Conservation (phyloP, 2,113 vertebrate genomes). For the Toxotes jaculatrix region DNA sequence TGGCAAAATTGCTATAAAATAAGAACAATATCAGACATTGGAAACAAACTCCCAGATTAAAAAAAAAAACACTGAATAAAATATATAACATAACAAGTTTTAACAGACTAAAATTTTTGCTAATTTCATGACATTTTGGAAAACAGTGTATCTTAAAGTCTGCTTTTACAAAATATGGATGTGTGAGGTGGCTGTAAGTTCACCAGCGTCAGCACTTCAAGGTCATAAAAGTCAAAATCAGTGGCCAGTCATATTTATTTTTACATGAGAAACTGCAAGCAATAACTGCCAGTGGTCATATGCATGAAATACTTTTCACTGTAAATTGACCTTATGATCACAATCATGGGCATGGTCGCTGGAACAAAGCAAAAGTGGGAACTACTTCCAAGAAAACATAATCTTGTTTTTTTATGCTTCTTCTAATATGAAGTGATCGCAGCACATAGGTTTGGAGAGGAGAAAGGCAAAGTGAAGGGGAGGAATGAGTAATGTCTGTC, state of each 20-base stretch:
- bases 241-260: background rate
- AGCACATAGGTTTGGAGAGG: constrained; percentile 16
- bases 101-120: too few relatives aligned
- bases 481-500: constrained; percentile 64
- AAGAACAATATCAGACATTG: background rate
- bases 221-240: constrained; percentile 21
- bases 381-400: background rate
- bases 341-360: background rate
- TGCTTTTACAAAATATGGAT: background rate
- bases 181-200: too few relatives aligned
- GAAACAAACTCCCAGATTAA: background rate
- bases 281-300: constrained; percentile 27
- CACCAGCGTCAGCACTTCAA: background rate
- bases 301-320: constrained; percentile 10
- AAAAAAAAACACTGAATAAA: background rate
- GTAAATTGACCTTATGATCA: background rate
- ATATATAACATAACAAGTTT: background rate
- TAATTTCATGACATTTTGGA: background rate
- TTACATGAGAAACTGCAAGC: constrained; percentile 8
- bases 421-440: constrained; percentile 30
- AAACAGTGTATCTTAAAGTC: too few relatives aligned
- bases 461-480: constrained; percentile 28
- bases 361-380: constrained; percentile 10
- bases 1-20: too few relatives aligned
- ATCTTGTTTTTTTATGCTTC: constrained; percentile 1